Base-by-base conservation (phyloP, 1,140 invertebrate species). In the Drosophila nigrodunni region DNA sequence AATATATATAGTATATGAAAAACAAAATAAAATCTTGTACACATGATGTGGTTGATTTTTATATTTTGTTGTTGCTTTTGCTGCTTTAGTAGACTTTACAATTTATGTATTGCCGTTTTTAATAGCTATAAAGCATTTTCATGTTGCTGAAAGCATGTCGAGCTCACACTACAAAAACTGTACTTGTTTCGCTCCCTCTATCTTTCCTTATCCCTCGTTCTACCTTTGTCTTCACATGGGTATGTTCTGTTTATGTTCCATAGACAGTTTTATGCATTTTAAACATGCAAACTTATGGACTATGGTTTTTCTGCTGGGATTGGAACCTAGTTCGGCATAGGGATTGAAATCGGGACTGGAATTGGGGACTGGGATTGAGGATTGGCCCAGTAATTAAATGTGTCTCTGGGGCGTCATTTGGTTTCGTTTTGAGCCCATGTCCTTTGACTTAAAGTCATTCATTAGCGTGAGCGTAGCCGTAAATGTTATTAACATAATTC, bases 91-190 rank as follows among this genome's bases (percentile, higher is more conserved):
- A 37, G 64, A 79, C 69, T 78, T 78, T 77, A 65, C 82, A 85
- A 81, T 80, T 86, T 79, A 78, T 85, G 69, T 86, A 88, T 88
- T 88, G 78, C 80, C 74, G 41, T 65, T 82, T 88, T 87, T 83
- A 88, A 88, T 88, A 80, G 85, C 80, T 76, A 83, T 88, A 87
- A 88, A 87, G 83, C 83, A 87, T 87, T 87, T 87, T 70, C 83
- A 88, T 88, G 83, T 87, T 80, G 77, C 52, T 79, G 70, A 87
- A 87, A 87, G 69, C 82, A 64, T 78, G 82, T 72, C 64, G 58
- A 49, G 50, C 37, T 25, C 66, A 50, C 34, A 41, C 52, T 50
- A 39, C 7, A 43, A 18, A 13, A 37, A 55, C 15, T 47, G 15
- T 41, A 62, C 58, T 70, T 62, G 25, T 71, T 55, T 49, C 74